These are phyloP conservation scores for Geopemphigus sp. DNA, from an alignment of 1,140 invertebrate genomes.

Conservation along the genomic window DNA sequence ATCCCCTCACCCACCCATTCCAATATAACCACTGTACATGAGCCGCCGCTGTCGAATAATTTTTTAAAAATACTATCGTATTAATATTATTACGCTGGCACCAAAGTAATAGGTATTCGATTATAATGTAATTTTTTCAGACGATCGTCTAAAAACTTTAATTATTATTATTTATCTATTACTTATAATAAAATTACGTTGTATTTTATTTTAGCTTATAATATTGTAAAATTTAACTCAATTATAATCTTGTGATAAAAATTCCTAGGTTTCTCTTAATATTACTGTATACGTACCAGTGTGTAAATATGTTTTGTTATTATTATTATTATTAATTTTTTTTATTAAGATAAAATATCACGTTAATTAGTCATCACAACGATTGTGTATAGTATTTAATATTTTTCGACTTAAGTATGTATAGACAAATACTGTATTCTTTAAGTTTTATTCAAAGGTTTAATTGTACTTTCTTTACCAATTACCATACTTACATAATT, in stretches of 20 bases:
- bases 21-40: not conserved
- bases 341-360: conserved; percentile 13
- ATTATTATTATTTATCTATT: not conserved
- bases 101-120: conserved; percentile 1
- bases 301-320: conserved; percentile 39
- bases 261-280: conserved; percentile 35
- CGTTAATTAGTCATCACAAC: conserved; percentile 44
- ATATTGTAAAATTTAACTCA: conserved; percentile 29
- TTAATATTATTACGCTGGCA: conserved; percentile 14
- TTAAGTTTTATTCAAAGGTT: not conserved
- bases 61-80: no score
- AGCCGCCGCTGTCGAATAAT: not conserved
- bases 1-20: no score
- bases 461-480: conserved; percentile 31
- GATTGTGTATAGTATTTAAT: conserved; percentile 8
- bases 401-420: conserved; percentile 7
- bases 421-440: conserved; percentile 33
- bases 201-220: conserved; percentile 36
- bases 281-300: conserved; percentile 17
- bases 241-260: conserved; percentile 46
- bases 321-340: conserved; percentile 38
- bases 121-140: not conserved
- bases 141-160: not conserved
- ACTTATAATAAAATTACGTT: conserved; percentile 4
- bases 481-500: conserved; percentile 37